Evolutionary conservation across 2,888 invertebrate genomes (phyloP).

Genomic region (Latheticus oryzae): DNA sequence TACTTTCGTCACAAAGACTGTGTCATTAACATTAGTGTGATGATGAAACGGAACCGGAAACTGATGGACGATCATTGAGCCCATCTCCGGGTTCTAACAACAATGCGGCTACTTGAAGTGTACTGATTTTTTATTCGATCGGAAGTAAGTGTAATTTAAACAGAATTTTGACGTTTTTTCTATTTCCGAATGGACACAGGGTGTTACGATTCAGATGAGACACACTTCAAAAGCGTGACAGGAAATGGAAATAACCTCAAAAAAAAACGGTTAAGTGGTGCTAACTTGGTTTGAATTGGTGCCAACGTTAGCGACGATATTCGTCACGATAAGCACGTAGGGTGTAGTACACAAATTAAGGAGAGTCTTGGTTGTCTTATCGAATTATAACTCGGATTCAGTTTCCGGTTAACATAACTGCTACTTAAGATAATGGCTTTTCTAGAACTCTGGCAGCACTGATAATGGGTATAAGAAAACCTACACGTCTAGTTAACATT

Average conservation of each 20-base stretch:
- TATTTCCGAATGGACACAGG: constrained; percentile 24
- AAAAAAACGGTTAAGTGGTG: constrained; percentile 28
- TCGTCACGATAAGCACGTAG: constrained; percentile 33
- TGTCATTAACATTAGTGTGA: constrained; percentile 35
- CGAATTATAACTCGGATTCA: constrained; percentile 49
- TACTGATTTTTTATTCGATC: constrained; percentile 37
- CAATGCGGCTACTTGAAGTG: constrained; percentile 21
- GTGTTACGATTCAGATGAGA: constrained; percentile 24
- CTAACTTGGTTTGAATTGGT: constrained; percentile 22
- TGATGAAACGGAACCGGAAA: constrained; percentile 61
- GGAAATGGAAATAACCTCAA: constrained; percentile 34
- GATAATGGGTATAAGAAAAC: constrained; percentile 37
- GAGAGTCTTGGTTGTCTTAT: constrained; percentile 47
- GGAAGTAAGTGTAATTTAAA: constrained; percentile 37
- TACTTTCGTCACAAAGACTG: constrained; percentile 22
- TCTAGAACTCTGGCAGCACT: constrained; percentile 40
- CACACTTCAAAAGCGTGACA: constrained; percentile 37
- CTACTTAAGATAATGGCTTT: constrained; percentile 53
- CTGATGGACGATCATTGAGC: constrained; percentile 59
- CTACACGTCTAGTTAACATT: constrained; percentile 31
- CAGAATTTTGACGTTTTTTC: constrained; percentile 32
- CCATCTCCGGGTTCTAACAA: constrained; percentile 59
- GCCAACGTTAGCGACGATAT: constrained; percentile 30
- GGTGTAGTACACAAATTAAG: constrained; percentile 38
- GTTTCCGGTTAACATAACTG: constrained; percentile 48